A percentile compares a stretch with the other conserved stretches of the same genome.
phyloP scores from a whole-genome alignment of 2,888 invertebrate genomes.

The Sarcophaga variegata region DNA sequence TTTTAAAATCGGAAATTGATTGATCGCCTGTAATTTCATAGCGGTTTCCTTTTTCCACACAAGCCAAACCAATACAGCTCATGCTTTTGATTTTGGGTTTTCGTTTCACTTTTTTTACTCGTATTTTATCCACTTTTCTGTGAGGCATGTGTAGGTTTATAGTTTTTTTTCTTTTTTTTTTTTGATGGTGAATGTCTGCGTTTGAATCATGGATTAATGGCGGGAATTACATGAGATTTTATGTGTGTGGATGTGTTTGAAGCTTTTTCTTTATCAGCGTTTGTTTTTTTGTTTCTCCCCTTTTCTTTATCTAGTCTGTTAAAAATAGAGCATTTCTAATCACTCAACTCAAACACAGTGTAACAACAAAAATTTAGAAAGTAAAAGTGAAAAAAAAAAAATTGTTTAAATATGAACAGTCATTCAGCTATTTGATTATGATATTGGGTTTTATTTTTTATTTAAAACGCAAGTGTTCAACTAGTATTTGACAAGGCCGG shows the following conservation, averaged over 20 bases:
- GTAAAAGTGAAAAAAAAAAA: conserved; percentile 48
- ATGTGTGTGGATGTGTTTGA: background rate
- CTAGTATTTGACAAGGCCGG: too few species aligned
- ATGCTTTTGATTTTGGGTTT: too few species aligned
- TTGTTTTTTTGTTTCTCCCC: background rate
- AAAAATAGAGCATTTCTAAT: conserved; percentile 64
- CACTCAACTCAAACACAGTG: conserved; percentile 21
- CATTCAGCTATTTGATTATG: too few species aligned
- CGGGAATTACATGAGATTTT: conserved; percentile 49
- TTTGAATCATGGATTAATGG: conserved; percentile 52
- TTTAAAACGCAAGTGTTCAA: too few species aligned
- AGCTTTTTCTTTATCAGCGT: too few species aligned
- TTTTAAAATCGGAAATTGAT: conserved; percentile 49
- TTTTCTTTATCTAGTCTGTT: background rate
- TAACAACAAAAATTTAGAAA: conserved; percentile 51
- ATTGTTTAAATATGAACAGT: too few species aligned
- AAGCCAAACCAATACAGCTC: too few species aligned
- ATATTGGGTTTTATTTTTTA: too few species aligned
- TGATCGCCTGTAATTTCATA: conserved; percentile 36
- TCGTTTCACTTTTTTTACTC: too few species aligned
- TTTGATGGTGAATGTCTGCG: background rate
- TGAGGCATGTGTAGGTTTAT: too few species aligned
- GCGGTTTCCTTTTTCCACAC: conserved; percentile 30
- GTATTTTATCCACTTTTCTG: too few species aligned
- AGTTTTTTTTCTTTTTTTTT: too few species aligned